Evolutionary conservation across 2,888 invertebrate genomes (phyloP), one percentile per base, ranked within the genome.

Genomic region (Drosophila gaucha): DNA sequence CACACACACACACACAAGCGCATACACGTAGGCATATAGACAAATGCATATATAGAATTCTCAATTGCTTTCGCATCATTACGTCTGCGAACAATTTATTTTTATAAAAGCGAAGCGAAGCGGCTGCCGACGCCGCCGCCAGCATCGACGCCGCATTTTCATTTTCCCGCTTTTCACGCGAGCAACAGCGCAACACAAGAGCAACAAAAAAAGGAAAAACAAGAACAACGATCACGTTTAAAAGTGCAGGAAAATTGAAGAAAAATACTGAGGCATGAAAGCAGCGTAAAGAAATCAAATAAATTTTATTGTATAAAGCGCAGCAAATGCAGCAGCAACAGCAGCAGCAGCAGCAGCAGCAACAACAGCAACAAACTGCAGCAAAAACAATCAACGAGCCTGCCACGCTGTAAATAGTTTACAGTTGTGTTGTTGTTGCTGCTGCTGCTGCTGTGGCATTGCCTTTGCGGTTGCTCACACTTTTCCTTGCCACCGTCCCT

Each of bases 61-160:
- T 85, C 87, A 86, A 86, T 86, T 86, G 86, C 88, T 88, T 86
- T 86, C 88, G 86, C 84, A 86, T 86, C 88, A 86, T 86, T 88
- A 86, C 87, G 77, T 79, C 88, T 86, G 77, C 83, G 77, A 87
- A 72, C 83, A 86, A 88, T 86, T 88, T 86, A 88, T 88, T 88
- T 86, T 85, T 87, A 86, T 82, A 85, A 85, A 82, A 87, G 75
- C 86, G 75, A 67, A 55, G 55, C 76, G 62, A 65, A 77, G 85
- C 62, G 49, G 55, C 41, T 50, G 63, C 22, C 47, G 63, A 57
- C 63, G 55, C 41, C 52, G 63, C 22, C 47, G 63, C 59, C 63
- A 60, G 63, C 78, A 41, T 62, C 64, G 50, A 56, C 51, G 68
- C 58, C 47, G 78, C 64, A 69, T 71, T 73, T 78, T 77, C 72